Conservation (phyloP, 2,113 vertebrate species). For the Indicator maculatus region DNA sequence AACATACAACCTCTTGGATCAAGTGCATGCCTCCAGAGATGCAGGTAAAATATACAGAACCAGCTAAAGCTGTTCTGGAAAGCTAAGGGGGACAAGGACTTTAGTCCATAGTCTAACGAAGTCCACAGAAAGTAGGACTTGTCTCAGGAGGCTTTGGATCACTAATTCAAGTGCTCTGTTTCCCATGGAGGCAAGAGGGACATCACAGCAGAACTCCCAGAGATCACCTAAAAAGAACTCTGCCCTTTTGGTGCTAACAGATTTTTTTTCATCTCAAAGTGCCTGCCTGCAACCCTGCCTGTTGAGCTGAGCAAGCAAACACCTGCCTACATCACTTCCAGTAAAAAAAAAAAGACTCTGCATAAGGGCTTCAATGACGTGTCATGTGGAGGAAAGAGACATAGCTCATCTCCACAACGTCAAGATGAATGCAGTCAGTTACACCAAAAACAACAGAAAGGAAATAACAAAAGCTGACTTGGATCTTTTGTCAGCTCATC, state of each 20-base stretch:
- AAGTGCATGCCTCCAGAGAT: neutral
- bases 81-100: neutral
- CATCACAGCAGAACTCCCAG: neutral
- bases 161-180: neutral
- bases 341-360: neutral
- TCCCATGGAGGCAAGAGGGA: neutral
- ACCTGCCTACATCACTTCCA: neutral
- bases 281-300: neutral
- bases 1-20: neutral
- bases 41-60: neutral
- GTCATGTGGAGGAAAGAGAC: neutral
- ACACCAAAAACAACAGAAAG: neutral
- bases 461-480: neutral
- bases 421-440: neutral
- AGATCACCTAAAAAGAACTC: neutral
- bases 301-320: neutral
- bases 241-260: neutral
- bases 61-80: neutral
- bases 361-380: rapidly evolving
- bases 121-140: neutral
- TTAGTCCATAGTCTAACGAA: neutral
- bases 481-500: neutral
- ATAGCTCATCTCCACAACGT: neutral
- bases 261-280: neutral
- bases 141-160: neutral